Evolutionary conservation across 2,113 vertebrate genomes (phyloP), one percentile per base, ranked within the genome.

Genomic region (Eurypyga helias): DNA sequence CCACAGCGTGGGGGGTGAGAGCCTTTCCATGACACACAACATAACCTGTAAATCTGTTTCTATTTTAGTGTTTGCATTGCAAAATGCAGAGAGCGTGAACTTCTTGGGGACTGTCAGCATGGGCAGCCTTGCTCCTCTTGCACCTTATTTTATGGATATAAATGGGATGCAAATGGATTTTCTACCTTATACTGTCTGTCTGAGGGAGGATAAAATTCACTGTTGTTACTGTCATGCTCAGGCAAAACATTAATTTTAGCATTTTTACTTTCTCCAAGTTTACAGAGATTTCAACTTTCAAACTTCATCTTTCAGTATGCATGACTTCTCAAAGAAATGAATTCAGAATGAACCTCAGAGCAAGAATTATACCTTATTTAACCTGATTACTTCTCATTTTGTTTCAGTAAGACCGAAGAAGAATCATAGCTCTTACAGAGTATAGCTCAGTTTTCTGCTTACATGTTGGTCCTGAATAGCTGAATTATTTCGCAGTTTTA

Each of bases 361-460:
- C 52, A 25, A 70, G 64, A 91, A 52, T 92, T 93, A 75, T 75
- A 57, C 33, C 19, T 64, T 78, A 60, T 72, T 92, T 92, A 93
- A 91, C 83, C 67, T 77, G 75, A 36, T 2, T 51, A 13, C 3
- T 23, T 91, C 87, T 91, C 15, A 64, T 73, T 71, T 89, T 73
- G 33, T 89, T 88, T 95, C 87, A 65, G 60, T 88, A 81, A 86
- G 57, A 46, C 54, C 31, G 36, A 3, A 14, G 82, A 67, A 92
- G 84, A 94, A 90, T 89, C 90, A 55, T 62, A 86, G 80, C 87
- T 82, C 80, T 69, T 21, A 9, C 62, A 90, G 71, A 67, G 23
- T n/a, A 12, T 29, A 77, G 67, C 80, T 94, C 79, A 73, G 71
- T 92, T 93, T 87, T 96, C 75, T 97, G 91, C 93, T 97, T 96